These are phyloP conservation scores for Hyperoodon ampullatus DNA, from an alignment of 2,113 vertebrate species.

Conservation along the genomic window DNA sequence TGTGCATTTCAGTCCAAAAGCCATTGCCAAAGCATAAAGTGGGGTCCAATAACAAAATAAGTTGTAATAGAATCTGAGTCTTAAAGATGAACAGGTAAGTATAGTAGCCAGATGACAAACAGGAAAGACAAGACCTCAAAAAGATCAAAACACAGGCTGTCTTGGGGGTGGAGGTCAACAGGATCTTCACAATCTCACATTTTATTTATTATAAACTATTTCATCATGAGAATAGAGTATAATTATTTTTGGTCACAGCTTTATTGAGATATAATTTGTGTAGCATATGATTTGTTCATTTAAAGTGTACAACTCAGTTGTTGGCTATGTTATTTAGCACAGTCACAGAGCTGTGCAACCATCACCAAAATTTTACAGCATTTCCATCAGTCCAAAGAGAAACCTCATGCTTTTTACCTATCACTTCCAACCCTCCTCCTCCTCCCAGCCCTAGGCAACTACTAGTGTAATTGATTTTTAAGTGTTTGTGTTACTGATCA, in stretches of 20 bases:
- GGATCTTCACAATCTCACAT: too few relatives aligned
- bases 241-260: not conserved
- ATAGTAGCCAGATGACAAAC: not conserved
- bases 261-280: not conserved
- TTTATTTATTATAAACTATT: not conserved
- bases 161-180: accelerated
- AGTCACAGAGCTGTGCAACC: not conserved
- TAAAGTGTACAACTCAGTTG: not conserved
- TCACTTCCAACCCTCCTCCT: too few relatives aligned
- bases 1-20: not conserved
- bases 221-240: not conserved
- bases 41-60: not conserved
- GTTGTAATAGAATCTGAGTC: not conserved
- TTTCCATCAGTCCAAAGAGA: not conserved
- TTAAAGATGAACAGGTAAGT: not conserved
- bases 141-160: too few relatives aligned
- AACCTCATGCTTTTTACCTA: not conserved
- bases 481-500: not conserved
- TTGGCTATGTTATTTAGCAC: too few relatives aligned
- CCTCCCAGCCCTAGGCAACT: not conserved
- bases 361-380: not conserved
- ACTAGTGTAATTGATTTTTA: not conserved
- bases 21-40: not conserved
- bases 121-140: not conserved
- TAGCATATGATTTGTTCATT: not conserved